These are phyloP conservation scores for Hirudo medicinalis DNA, from an alignment of 1,140 invertebrate genomes.

Conservation along the genomic window DNA sequence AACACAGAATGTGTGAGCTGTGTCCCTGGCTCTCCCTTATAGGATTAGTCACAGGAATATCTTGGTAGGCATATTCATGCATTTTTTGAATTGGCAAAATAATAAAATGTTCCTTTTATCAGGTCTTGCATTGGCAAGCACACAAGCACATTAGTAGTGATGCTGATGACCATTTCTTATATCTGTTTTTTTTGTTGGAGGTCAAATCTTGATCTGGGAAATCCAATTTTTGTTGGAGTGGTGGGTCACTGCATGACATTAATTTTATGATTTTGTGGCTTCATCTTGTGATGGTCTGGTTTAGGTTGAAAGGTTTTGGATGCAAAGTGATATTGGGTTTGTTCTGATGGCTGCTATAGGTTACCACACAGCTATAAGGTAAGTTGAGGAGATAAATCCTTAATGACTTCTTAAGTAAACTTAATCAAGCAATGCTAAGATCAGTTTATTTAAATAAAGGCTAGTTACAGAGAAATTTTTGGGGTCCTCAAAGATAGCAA, in stretches of 20 bases:
- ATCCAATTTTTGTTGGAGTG: conserved; percentile 33
- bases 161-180: conserved; percentile 27
- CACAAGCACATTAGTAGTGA: conserved; percentile 21
- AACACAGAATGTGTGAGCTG: conserved; percentile 16
- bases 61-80: background rate
- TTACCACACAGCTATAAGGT: conserved; percentile 27
- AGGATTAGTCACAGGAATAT: conserved; percentile 9
- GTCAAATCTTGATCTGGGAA: conserved; percentile 34
- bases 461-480: conserved; percentile 16
- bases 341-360: conserved; percentile 28
- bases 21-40: conserved; percentile 17
- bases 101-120: background rate
- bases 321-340: conserved; percentile 34
- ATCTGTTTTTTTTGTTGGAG: conserved; percentile 35
- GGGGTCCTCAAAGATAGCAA: conserved; percentile 5
- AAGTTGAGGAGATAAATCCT: conserved; percentile 7
- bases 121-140: conserved; percentile 8
- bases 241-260: conserved; percentile 26
- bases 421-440: background rate
- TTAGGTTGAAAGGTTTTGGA: conserved; percentile 38
- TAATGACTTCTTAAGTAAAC: conserved; percentile 3
- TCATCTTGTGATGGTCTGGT: background rate
- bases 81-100: background rate
- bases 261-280: background rate
- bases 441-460: conserved; percentile 4